Evolutionary conservation across 2,888 invertebrate species (phyloP), one percentile per base, ranked within the genome.

Genomic region (Entomobrya proxima): DNA sequence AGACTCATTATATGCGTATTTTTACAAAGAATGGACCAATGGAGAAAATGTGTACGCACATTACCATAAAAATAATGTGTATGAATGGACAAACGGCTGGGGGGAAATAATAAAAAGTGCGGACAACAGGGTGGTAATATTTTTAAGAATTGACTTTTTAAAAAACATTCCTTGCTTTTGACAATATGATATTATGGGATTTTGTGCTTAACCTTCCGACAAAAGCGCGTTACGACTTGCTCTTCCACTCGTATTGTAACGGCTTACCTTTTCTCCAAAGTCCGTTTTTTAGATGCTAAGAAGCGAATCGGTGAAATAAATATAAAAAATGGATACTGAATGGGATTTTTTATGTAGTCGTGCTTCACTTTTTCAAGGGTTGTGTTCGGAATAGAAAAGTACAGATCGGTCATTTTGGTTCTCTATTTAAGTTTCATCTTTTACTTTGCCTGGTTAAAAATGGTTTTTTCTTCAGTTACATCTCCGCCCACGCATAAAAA

Each of bases 401-500:
- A 2, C 18, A 52, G 21, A 52, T 18, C 21, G 7, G 21, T 18
- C 52, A 7, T 52, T 1, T 52, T n/a, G 7, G 47, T 18, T 18
- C 2, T 13, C 7, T 52, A 52, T 52, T 18, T 7, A 52, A 52
- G 18, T 52, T 52, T 52, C 21, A 6, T 18, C 13, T 47, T 47
- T 47, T n/a, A 21, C 3, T 24, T 13, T 24, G 4, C 24, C 55
- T 47, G 15, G 15, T 47, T 47, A 13, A 47, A 47, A 47, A 47
- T 47, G 11, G 47, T 47, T 52, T 52, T 52, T 52, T 52, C 47
- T 47, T n/a, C 37, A 35, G 79, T 52, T 75, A 6, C 50, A 74
- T 64, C 86, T 83, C 86, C 86, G 86, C 86, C 86, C 86, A 86
- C 86, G 83, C 86, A 86, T 86, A 83, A 86, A 86, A 86, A 86